Evolutionary conservation across 1,140 invertebrate genomes (phyloP).

Genomic region (Drosophila chauvacae): DNA sequence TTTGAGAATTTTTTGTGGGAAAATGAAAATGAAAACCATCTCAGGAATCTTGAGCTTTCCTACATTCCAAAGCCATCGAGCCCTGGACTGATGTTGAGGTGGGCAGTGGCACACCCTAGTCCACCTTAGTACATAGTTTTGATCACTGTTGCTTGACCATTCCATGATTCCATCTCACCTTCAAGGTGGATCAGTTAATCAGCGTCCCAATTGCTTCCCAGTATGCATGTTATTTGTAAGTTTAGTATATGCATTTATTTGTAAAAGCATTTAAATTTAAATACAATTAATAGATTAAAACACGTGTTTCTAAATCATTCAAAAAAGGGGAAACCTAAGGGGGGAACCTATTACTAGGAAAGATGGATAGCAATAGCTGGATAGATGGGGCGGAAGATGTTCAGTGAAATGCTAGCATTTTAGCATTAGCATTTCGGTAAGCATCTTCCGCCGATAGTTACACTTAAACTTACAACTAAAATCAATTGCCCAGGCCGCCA

Average conservation of each 20-base stretch:
- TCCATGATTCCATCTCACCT: background rate
- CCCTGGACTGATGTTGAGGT: too few species aligned
- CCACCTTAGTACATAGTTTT: background rate
- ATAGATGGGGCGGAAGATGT: slow-evolving; percentile 1
- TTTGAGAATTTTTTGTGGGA: too few species aligned
- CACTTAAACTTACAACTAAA: slow-evolving; percentile 42
- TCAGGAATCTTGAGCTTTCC: too few species aligned
- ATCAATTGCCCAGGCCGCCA: slow-evolving; percentile 41
- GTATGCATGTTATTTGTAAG: background rate
- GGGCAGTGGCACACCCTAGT: background rate
- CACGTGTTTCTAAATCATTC: slow-evolving; percentile 24
- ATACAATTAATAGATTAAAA: slow-evolving; percentile 45
- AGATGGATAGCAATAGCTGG: slow-evolving; percentile 21
- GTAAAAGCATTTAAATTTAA: slow-evolving; percentile 63
- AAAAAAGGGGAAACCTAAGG: slow-evolving; percentile 19
- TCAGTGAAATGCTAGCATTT: slow-evolving; percentile 6
- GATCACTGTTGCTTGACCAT: background rate
- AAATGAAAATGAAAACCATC: background rate
- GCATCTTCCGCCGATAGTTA: slow-evolving; percentile 13
- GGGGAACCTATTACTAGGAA: slow-evolving; percentile 18
- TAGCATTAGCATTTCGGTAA: slow-evolving; percentile 17
- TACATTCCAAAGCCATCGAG: background rate
- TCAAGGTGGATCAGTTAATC: too few species aligned
- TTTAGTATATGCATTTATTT: slow-evolving; percentile 62
- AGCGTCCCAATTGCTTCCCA: too few species aligned